Conservation (phyloP, 2,113 vertebrate species). For the Rhodinocichla rosea region DNA sequence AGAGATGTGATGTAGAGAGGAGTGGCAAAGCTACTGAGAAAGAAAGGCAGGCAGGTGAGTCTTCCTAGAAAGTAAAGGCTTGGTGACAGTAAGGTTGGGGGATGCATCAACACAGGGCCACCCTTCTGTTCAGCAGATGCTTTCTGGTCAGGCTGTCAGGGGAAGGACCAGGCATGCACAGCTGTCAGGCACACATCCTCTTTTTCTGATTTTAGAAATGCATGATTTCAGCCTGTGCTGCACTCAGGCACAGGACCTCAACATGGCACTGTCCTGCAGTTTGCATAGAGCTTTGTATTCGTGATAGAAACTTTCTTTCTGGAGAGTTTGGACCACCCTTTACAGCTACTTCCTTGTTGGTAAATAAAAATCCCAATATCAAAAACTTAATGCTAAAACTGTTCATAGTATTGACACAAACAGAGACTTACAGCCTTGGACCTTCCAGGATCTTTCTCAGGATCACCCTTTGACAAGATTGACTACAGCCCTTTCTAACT, state of each 20-base stretch:
- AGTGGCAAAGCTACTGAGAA: background rate
- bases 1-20: background rate
- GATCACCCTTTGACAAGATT: background rate
- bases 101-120: background rate
- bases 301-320: background rate
- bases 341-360: background rate
- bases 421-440: background rate
- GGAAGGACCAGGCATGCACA: rapidly evolving
- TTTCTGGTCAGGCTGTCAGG: background rate
- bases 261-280: background rate
- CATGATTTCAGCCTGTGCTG: background rate
- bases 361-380: background rate
- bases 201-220: background rate
- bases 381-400: background rate
- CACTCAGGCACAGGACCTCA: background rate
- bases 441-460: background rate
- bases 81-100: background rate
- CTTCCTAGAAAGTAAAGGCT: background rate
- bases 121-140: background rate
- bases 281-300: background rate
- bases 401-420: background rate
- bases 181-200: background rate
- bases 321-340: background rate
- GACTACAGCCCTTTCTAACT: background rate
- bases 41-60: background rate